Conservation (phyloP, 2,113 vertebrate species). For the Datnioides undecimradiatus region DNA sequence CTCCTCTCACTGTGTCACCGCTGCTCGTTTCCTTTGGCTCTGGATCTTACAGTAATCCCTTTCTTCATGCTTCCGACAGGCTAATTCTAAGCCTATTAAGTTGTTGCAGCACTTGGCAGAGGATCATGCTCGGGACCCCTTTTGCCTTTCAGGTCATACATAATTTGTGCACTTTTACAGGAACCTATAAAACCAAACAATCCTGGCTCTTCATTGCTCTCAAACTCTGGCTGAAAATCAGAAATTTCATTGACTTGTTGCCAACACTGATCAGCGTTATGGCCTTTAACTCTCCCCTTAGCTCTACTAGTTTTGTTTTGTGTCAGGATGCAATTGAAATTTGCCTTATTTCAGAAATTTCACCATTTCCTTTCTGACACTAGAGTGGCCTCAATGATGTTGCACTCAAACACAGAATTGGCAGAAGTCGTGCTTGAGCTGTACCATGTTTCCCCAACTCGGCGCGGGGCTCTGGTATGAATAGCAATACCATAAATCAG, state of each 20-base stretch:
- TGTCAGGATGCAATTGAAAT: conserved; percentile 39
- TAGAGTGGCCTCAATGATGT: conserved; percentile 37
- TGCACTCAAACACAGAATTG: conserved; percentile 24
- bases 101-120: conserved; percentile 66
- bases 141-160: conserved; percentile 70
- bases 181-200: conserved; percentile 44
- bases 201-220: conserved; percentile 23
- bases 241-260: conserved; percentile 15
- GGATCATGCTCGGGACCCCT: conserved; percentile 52
- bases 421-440: conserved; percentile 37
- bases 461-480: not conserved
- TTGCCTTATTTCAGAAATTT: conserved; percentile 61
- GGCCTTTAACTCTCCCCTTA: conserved; percentile 30
- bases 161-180: conserved; percentile 59
- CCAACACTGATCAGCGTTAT: conserved; percentile 13
- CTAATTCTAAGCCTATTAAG: conserved; percentile 80
- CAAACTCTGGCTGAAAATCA: conserved; percentile 7
- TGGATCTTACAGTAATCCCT: conserved; percentile 74
- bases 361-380: not conserved
- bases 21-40: conserved; percentile 58
- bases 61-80: conserved; percentile 72
- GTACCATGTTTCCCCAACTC: not conserved
- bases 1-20: conserved; percentile 69
- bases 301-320: conserved; percentile 23
- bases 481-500: conserved; percentile 30